Conservation (phyloP, 1,140 invertebrate species). For the Colletes gigas region DNA sequence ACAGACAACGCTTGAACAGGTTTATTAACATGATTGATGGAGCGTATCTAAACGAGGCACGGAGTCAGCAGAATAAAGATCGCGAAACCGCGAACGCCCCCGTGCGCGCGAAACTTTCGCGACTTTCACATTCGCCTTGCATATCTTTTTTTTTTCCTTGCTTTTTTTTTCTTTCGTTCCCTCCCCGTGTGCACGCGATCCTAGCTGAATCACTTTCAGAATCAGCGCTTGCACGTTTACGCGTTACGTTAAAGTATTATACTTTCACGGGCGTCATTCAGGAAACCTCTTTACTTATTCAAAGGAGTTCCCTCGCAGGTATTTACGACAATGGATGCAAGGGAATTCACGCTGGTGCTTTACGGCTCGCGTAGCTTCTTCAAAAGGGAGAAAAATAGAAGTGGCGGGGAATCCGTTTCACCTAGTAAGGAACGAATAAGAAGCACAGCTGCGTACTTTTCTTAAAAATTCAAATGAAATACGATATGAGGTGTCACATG, state of each 20-base stretch:
- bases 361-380: conserved; percentile 25
- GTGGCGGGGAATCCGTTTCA: not conserved
- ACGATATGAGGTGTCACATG: not conserved
- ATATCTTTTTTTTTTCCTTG: no score
- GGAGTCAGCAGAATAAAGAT: conserved; percentile 10
- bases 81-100: conserved; percentile 35
- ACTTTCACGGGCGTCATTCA: conserved; percentile 54
- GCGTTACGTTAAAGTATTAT: conserved; percentile 35
- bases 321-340: conserved; percentile 30
- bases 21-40: conserved; percentile 53
- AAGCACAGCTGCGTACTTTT: not conserved
- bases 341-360: conserved; percentile 25
- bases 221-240: conserved; percentile 35
- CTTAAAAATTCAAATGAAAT: not conserved
- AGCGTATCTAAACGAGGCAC: conserved; percentile 28
- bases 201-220: conserved; percentile 45
- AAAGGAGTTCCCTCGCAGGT: not conserved
- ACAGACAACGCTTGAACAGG: conserved; percentile 19
- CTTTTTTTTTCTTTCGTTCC: conserved; percentile 14
- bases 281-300: conserved; percentile 41
- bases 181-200: conserved; percentile 20
- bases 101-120: conserved; percentile 50
- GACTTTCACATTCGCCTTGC: conserved; percentile 50
- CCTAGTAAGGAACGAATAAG: not conserved
- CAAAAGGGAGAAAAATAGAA: not conserved